Percentiles rank a stretch among this genome's conserved stretches.
phyloP scores from a whole-genome alignment of 1,140 invertebrate genomes.

The Nephila pilipes region DNA sequence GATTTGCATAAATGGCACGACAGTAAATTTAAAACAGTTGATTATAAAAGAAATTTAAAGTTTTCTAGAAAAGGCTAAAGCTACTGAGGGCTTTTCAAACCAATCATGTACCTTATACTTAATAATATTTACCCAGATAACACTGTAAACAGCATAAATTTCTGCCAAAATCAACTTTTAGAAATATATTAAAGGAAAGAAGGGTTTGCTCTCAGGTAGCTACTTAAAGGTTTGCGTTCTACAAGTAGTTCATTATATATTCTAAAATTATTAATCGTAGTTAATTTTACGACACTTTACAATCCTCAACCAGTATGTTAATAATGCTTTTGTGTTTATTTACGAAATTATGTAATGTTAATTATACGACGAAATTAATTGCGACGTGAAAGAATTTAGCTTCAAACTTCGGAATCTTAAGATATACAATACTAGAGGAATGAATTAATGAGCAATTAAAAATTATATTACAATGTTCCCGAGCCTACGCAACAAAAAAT shows the following conservation, averaged over 20 bases:
- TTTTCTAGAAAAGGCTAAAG: neutral
- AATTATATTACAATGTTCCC: no score
- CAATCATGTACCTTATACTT: constrained; percentile 22
- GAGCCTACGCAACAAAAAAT: no score
- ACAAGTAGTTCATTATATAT: neutral
- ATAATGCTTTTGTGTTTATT: neutral
- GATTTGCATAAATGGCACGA: constrained; percentile 69
- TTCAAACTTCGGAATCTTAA: neutral
- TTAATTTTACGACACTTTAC: neutral
- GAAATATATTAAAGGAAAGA: neutral
- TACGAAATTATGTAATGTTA: neutral
- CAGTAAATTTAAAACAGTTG: constrained; percentile 57
- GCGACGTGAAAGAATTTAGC: neutral
- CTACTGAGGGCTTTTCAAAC: neutral
- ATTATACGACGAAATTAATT: neutral
- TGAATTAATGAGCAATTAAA: no score
- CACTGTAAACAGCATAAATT: constrained; percentile 3
- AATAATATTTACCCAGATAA: constrained; percentile 31
- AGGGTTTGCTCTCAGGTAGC: neutral
- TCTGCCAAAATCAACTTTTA: neutral
- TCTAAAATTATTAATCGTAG: neutral
- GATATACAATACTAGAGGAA: no score
- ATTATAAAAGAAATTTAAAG: constrained; percentile 61
- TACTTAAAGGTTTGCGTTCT: neutral
- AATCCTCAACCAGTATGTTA: neutral